These are phyloP conservation scores for Microchirus variegatus DNA, from an alignment of 2,797 vertebrate genomes.

Conservation along the genomic window DNA sequence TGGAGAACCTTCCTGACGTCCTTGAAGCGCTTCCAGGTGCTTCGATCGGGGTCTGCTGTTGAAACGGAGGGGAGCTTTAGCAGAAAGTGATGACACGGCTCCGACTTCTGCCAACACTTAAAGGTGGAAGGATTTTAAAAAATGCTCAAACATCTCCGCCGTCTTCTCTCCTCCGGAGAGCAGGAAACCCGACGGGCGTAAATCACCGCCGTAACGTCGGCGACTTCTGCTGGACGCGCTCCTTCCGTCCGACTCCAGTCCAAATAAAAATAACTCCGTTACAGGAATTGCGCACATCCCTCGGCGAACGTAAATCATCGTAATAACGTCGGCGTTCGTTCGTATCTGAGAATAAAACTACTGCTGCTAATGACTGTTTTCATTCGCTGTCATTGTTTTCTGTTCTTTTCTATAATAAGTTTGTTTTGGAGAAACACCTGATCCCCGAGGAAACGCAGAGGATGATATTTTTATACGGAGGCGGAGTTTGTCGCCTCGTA, in stretches of 20 bases:
- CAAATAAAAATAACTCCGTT: neutral
- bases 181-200: neutral
- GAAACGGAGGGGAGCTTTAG: constrained; percentile 57
- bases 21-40: constrained; percentile 69
- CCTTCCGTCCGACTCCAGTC: neutral
- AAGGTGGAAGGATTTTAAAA: constrained; percentile 36
- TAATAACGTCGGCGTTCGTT: neutral
- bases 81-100: constrained; percentile 67
- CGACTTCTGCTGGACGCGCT: neutral
- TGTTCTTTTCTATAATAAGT: neutral
- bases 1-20: constrained; percentile 65
- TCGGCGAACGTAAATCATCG: neutral
- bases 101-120: constrained; percentile 32
- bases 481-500: no score
- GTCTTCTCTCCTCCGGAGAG: neutral
- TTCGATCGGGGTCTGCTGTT: constrained; percentile 49
- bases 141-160: constrained; percentile 7
- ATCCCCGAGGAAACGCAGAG: no score
- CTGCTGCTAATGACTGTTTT: neutral
- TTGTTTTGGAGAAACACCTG: no score
- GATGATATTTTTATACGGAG: no score
- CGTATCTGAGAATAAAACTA: no score
- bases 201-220: neutral
- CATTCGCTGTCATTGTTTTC: neutral
- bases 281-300: neutral